Evolutionary conservation across 2,113 vertebrate species (phyloP).

Genomic region (Carassius carassius): DNA sequence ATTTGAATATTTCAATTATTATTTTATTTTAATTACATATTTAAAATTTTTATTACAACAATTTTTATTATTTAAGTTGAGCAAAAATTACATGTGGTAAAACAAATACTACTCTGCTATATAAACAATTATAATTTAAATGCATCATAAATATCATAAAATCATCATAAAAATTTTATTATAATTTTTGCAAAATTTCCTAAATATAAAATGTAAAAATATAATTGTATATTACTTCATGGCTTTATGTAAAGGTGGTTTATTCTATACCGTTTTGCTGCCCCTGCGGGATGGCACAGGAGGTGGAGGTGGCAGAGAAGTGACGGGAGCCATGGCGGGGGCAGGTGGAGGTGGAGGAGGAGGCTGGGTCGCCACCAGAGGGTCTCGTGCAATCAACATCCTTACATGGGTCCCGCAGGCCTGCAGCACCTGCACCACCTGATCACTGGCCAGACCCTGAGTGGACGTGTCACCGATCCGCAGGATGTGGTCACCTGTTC

Average conservation of each 20-base stretch:
- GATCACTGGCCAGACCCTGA: constrained; percentile 87
- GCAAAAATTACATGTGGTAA: not conserved
- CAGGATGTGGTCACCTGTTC: constrained; percentile 92
- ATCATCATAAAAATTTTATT: too few relatives aligned
- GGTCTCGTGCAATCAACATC: constrained; percentile 89
- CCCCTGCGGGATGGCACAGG: constrained; percentile 46
- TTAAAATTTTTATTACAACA: not conserved
- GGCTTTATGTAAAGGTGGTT: not conserved
- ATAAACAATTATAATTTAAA: too few relatives aligned
- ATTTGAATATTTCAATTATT: not conserved
- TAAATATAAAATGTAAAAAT: too few relatives aligned
- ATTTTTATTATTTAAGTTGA: too few relatives aligned
- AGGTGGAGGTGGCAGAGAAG: constrained; percentile 62
- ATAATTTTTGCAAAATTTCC: too few relatives aligned
- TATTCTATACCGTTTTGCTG: constrained; percentile 63
- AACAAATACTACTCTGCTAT: not conserved
- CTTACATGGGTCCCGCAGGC: constrained; percentile 86
- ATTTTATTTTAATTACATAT: too few relatives aligned
- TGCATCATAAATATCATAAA: too few relatives aligned
- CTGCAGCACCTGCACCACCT: constrained; percentile 91
- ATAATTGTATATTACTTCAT: too few relatives aligned
- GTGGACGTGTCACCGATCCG: constrained; percentile 88
- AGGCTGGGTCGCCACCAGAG: constrained; percentile 61
- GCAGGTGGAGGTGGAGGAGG: constrained; percentile 72
- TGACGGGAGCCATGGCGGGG: constrained; percentile 76